A percentile compares a stretch with the other conserved stretches of the same genome.
Conservation (phyloP, 2,888 invertebrate genomes). For the Pristionchus japonicus region DNA sequence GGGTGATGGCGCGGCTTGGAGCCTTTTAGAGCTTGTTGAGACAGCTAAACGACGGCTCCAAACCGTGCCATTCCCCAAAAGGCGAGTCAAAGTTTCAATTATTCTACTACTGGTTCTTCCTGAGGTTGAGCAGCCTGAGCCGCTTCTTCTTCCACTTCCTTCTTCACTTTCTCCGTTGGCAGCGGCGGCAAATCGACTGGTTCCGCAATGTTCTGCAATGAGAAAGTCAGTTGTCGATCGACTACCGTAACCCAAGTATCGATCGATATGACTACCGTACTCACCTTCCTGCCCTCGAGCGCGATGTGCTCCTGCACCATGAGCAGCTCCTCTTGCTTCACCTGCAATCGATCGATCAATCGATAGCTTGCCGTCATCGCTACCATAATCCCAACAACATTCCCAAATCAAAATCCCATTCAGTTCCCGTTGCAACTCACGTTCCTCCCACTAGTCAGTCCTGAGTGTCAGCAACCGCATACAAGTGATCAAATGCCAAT, state of each 20-base stretch:
- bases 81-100: too few species aligned
- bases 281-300: not conserved
- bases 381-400: not conserved
- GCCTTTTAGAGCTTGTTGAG: too few species aligned
- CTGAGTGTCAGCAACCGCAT: too few species aligned
- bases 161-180: not conserved
- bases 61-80: too few species aligned
- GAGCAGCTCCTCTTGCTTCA: slow-evolving; percentile 38
- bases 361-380: not conserved
- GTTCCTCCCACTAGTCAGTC: too few species aligned
- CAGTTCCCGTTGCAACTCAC: too few species aligned
- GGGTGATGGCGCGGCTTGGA: too few species aligned
- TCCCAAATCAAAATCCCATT: too few species aligned
- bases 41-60: too few species aligned
- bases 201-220: not conserved
- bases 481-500: not conserved
- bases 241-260: too few species aligned
- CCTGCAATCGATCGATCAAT: slow-evolving; percentile 8
- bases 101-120: not conserved
- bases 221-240: not conserved
- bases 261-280: not conserved
- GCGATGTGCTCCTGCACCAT: slow-evolving; percentile 40
- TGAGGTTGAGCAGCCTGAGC: not conserved
- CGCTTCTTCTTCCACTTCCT: slow-evolving; percentile 1
- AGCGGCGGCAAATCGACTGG: not conserved